These are phyloP conservation scores for Eremophila alpestris DNA, from an alignment of 2,797 vertebrate genomes.

Conservation along the genomic window DNA sequence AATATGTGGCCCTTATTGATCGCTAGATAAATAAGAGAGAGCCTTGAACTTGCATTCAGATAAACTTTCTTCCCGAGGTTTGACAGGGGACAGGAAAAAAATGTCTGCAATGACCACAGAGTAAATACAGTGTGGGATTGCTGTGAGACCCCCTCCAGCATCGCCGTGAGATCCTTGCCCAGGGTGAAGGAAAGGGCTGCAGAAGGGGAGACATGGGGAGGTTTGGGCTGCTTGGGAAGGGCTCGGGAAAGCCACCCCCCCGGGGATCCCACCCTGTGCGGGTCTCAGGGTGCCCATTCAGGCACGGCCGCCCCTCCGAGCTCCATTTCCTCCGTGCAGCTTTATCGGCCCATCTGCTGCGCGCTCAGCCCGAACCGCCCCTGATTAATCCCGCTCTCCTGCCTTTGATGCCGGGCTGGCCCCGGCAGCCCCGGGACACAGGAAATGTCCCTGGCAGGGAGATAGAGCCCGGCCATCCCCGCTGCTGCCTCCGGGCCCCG, in stretches of 20 bases:
- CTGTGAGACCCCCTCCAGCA: not conserved
- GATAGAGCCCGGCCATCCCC: constrained; percentile 65
- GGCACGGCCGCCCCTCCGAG: constrained; percentile 82
- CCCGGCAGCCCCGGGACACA: constrained; percentile 76
- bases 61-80: constrained; percentile 38
- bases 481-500: constrained; percentile 34
- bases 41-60: constrained; percentile 79
- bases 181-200: not conserved
- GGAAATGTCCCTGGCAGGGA: constrained; percentile 91
- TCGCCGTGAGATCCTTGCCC: not conserved
- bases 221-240: not conserved
- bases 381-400: constrained; percentile 85
- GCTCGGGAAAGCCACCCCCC: not conserved
- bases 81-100: constrained; percentile 50
- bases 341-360: constrained; percentile 87
- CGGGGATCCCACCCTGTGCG: not conserved
- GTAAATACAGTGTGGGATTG: not conserved
- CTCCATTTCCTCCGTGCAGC: constrained; percentile 87
- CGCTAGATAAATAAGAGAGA: constrained; percentile 74
- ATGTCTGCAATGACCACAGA: constrained; percentile 37
- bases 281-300: constrained; percentile 63
- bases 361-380: constrained; percentile 83
- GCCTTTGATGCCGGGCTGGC: constrained; percentile 80
- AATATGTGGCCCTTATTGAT: constrained; percentile 80
- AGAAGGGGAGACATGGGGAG: fast-evolving